phyloP scores from a whole-genome alignment of 2,113 vertebrate species.

The Calonectris borealis region DNA sequence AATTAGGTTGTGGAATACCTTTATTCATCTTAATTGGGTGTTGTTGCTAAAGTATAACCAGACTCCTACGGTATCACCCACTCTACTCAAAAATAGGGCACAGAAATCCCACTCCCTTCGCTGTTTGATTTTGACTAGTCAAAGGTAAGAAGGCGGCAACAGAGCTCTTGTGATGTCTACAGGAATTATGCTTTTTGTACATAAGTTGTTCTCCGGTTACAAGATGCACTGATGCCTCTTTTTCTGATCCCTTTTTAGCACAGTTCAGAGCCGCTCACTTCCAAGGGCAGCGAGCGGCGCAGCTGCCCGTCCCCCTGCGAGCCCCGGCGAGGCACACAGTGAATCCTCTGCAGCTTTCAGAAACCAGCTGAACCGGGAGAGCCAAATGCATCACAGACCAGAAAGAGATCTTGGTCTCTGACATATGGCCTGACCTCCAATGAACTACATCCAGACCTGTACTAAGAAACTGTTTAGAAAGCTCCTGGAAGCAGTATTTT shows the following conservation, averaged over 20 bases:
- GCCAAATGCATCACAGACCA: neutral
- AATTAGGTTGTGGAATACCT: neutral
- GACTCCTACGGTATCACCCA: neutral
- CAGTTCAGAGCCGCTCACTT: neutral
- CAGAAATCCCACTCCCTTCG: neutral
- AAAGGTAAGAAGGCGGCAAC: neutral
- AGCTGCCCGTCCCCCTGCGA: accelerated
- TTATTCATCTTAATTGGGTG: neutral
- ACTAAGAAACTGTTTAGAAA: neutral
- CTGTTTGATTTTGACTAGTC: neutral
- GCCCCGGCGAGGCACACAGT: accelerated
- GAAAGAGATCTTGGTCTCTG: neutral
- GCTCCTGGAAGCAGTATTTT: neutral
- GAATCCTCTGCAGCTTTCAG: neutral
- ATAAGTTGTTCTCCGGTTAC: neutral
- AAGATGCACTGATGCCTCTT: neutral
- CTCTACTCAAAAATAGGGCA: neutral
- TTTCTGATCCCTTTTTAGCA: neutral
- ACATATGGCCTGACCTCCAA: accelerated
- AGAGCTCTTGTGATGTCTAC: neutral
- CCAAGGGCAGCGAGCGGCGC: neutral
- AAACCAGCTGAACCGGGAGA: neutral
- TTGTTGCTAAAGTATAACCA: neutral
- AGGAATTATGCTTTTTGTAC: neutral
- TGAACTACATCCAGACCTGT: neutral